These are phyloP conservation scores for Tineola bisselliella DNA, from an alignment of 2,888 invertebrate species.

Conservation along the genomic window DNA sequence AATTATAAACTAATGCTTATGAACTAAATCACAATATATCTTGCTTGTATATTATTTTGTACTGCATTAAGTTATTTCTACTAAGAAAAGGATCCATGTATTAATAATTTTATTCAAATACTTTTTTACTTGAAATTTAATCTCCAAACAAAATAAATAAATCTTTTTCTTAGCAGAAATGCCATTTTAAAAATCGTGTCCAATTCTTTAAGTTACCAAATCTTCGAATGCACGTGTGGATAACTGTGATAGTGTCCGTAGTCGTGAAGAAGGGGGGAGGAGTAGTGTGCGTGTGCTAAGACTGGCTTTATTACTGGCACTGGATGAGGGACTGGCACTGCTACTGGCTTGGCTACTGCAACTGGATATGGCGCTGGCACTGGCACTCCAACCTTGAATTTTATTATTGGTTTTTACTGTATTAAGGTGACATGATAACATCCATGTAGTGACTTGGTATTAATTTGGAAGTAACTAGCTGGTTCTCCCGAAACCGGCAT, in stretches of 20 bases:
- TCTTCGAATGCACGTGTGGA: slow-evolving; percentile 2
- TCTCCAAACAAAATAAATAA: too few relatives aligned
- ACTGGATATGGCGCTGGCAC: slow-evolving; percentile 38
- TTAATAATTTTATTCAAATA: too few relatives aligned
- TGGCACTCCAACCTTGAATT: slow-evolving; percentile 15
- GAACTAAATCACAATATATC: neutral
- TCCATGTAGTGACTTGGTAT: too few relatives aligned
- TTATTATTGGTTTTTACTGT: neutral
- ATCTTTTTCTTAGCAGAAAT: neutral
- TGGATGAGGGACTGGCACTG: slow-evolving; percentile 47
- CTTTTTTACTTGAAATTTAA: too few relatives aligned
- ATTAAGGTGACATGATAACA: neutral
- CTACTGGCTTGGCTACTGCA: slow-evolving; percentile 48
- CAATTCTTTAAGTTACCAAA: slow-evolving; percentile 6
- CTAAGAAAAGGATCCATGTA: neutral
- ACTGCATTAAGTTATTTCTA: neutral
- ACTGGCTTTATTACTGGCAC: slow-evolving; percentile 32
- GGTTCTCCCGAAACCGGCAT: too few relatives aligned
- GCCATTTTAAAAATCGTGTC: neutral
- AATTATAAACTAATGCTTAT: neutral
- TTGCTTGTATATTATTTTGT: neutral
- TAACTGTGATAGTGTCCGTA: slow-evolving; percentile 4
- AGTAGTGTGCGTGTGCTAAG: slow-evolving; percentile 12
- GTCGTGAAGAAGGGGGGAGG: slow-evolving; percentile 5
- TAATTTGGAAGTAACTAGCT: too few relatives aligned